Evolutionary conservation across 2,888 invertebrate genomes (phyloP).

Genomic region (Caenorhabditis sulstoni): DNA sequence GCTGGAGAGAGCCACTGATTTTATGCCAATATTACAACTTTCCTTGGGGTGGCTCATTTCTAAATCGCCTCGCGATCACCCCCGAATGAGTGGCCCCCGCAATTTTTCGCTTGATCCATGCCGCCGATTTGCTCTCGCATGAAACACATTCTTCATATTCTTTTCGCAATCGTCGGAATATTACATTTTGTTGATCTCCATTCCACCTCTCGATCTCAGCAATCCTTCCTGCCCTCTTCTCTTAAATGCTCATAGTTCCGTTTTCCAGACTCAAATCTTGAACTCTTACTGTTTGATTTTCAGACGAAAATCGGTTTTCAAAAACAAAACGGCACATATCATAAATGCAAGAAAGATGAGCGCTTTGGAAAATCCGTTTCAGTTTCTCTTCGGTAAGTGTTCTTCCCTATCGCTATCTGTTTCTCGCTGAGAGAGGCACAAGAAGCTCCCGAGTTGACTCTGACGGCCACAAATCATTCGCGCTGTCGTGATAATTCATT

Average conservation of each 20-base stretch:
- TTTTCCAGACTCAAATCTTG: conserved; percentile 2
- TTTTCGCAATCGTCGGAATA: conserved; percentile 46
- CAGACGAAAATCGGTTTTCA: conserved; percentile 7
- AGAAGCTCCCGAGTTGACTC: not conserved
- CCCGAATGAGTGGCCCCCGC: conserved; percentile 56
- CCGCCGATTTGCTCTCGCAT: conserved; percentile 50
- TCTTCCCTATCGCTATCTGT: not conserved
- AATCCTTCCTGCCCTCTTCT: conserved; percentile 19
- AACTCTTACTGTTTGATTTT: conserved; percentile 12
- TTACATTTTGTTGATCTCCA: conserved; percentile 40
- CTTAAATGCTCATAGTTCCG: not conserved
- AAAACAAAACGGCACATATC: conserved; percentile 31
- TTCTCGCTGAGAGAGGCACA: not conserved
- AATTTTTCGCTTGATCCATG: conserved; percentile 54
- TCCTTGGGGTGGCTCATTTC: conserved; percentile 50
- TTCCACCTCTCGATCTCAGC: conserved; percentile 16
- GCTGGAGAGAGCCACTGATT: conserved; percentile 44
- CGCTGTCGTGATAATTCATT: conserved; percentile 46
- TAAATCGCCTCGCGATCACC: conserved; percentile 55
- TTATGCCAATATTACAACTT: conserved; percentile 58
- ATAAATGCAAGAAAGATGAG: conserved; percentile 55
- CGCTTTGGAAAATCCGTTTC: conserved; percentile 46
- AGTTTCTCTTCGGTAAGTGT: conserved; percentile 43
- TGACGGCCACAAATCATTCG: conserved; percentile 35
- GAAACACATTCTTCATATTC: conserved; percentile 56